Evolutionary conservation across 2,888 invertebrate species (phyloP), one percentile per base, ranked within the genome.

Genomic region (Leucoma salicis): DNA sequence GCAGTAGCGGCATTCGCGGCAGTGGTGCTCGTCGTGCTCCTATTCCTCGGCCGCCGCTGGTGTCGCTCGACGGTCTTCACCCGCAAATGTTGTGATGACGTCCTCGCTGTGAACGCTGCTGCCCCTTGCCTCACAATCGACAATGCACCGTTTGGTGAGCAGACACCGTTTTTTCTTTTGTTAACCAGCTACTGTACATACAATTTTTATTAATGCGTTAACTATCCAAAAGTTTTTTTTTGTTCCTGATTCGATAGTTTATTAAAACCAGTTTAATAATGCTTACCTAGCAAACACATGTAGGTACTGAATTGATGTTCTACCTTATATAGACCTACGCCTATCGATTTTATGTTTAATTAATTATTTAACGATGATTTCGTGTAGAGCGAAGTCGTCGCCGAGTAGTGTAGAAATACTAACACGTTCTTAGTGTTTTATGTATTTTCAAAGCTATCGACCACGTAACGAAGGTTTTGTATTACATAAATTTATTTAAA

Each of bases 1-100:
- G 96, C 95, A 51, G 94, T 97, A 66, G 95, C 94, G 51, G 96
- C 95, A 52, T 94, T 97, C 74, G 94, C 97, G 40, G 93, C 94
- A 14, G 90, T 97, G 47, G 91, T 97, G 60, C 90, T 97, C 66
- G 93, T 97, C 55, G 92, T 97, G 68, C 94, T 97, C 67, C 91
- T 97, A 58, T 97, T 97, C 88, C 92, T 97, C 57, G 96, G 96
- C 74, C 94, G 96, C 70, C 94, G 95, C 81, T 89, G 90, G 90
- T 77, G 87, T 78, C 68, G 82, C 74, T 56, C 81, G 13, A 64
- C 88, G 48, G 70, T 89, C 61, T 74, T 84, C 65, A 67, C 61
- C 39, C 75, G 82, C 57, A 86, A 82, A 65, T 76, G 78, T 65
- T 79, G 80, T 58, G 83, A 82, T 84, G 91, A 69, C 64, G 85